Percentiles rank a stretch among this genome's conserved stretches.
Conservation (phyloP, 2,797 vertebrate genomes). For the Pagetopsis macropterus region DNA sequence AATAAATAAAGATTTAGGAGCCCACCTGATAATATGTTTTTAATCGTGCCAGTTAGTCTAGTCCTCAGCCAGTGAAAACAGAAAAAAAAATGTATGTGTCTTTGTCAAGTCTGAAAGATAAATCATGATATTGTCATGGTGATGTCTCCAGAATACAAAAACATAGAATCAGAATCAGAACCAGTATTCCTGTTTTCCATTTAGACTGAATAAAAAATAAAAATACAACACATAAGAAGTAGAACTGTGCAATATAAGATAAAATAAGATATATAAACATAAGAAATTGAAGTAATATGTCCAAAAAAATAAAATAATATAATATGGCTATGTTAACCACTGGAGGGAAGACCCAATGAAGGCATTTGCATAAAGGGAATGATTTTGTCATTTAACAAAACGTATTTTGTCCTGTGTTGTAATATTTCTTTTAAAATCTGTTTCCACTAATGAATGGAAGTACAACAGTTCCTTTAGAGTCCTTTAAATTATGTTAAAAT, state of each 20-base stretch:
- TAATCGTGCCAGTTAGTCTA: background rate
- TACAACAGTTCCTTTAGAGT: background rate
- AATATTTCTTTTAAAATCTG: background rate
- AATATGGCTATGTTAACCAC: background rate
- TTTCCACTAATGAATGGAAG: background rate
- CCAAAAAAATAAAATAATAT: no score
- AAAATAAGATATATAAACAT: no score
- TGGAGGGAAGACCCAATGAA: background rate
- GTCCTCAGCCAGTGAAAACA: background rate
- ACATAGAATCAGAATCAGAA: no score
- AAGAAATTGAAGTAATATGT: no score
- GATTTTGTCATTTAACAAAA: no score
- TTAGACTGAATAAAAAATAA: no score
- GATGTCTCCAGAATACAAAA: background rate
- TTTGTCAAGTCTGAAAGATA: no score
- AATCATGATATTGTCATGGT: background rate
- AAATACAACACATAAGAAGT: no score
- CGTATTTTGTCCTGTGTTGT: background rate
- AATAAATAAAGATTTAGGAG: background rate
- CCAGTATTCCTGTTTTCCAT: no score
- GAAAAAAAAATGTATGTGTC: no score
- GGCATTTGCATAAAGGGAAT: no score
- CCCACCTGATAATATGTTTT: background rate
- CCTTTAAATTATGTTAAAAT: constrained; percentile 7
- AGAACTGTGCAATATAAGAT: no score